Evolutionary conservation across 2,113 vertebrate genomes (phyloP), one percentile per base, ranked within the genome.

Genomic region (Danio rerio): DNA sequence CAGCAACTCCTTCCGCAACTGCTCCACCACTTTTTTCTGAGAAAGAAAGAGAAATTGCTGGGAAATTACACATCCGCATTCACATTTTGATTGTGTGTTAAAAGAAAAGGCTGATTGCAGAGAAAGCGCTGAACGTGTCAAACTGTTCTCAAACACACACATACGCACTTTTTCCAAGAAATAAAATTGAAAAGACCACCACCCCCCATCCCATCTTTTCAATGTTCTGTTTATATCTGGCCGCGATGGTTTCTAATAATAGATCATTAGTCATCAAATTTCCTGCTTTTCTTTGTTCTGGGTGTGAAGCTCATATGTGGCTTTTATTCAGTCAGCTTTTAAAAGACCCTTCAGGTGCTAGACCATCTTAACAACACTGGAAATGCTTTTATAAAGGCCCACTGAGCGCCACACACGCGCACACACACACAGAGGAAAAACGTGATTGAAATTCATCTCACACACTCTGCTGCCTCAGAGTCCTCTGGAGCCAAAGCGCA

Each of bases 1-100:
- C 87, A 95, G 50, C 80, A 95, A 86, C 85, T 95, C 94, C 81
- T 95, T 95, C 81, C 94, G 92, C 89, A 95, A 84, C 91, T 94
- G 94, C 89, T 95, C 94, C 87, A 95, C 94, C 84, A 94, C 94
- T 85, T 94, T 94, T 91, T 95, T 95, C 94, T 95, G 52, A 49
- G 42, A 56, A 21, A 74, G 58, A 15, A 11, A 3, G 49, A 52
- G 49, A 52, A 11, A 52, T 7, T 11, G 49, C 49, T 18, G 1
- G 45, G 62, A 66, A 53, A 42, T 62, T 40, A 78, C 49, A 66
- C 47, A 53, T 20, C 18, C 21, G 0, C 69, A 52, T 18, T 15
- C 18, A 62, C 5, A 77, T 50, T 77, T 50, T 63, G 55, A 66
- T 21, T 15, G 20, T 1, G 10, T 5, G 47, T 70, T 70, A 4